Evolutionary conservation across 2,797 vertebrate species (phyloP), one percentile per base, ranked within the genome.

Genomic region (Cryptoblepharus egeriae): DNA sequence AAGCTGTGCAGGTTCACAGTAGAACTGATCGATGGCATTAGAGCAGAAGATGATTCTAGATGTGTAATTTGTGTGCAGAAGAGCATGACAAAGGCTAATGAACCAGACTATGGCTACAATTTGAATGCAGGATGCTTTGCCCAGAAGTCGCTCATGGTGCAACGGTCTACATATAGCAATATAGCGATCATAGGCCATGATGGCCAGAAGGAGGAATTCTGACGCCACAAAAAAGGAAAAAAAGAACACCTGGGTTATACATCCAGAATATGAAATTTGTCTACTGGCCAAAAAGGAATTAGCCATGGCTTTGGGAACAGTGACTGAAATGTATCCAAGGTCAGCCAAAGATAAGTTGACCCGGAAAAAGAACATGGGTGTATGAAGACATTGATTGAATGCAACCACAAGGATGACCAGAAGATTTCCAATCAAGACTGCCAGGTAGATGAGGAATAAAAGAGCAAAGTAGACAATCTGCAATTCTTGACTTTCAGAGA

Each of bases 101-200:
- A 22, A 35, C 70, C 79, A 81, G 8, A 45, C 10, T n/a, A 20
- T n/a, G 6, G 4, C 35, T 57, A 26, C 60, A 61, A 65, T 39
- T 65, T 57, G 70, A 24, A 81, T 57, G 28, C 79, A 81, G 52
- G 42, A 52, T 11, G 3, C 12, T 55, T 24, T 65, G 24, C 20
- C 28, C 60, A 81, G 73, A 2, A 72, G 1, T 11, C 13, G 52
- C 37, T 72, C 69, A 52, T 80, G 72, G 12, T 72, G 68, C 30
- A 81, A 30, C 24, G 60, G 79, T 22, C 55, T 26, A 6, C 79
- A 81, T 64, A 73, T 55, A 32, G 60, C 70, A 65, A 64, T 24
- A 55, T 74, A 81, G 11, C 71, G 71, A 35, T 81, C 70, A 16
- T 81, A 81, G 16, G 70, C 60, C 79, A 81, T 73, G 7, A 73